phyloP scores from a whole-genome alignment of 2,113 vertebrate species.

The Amphilophus citrinellus region DNA sequence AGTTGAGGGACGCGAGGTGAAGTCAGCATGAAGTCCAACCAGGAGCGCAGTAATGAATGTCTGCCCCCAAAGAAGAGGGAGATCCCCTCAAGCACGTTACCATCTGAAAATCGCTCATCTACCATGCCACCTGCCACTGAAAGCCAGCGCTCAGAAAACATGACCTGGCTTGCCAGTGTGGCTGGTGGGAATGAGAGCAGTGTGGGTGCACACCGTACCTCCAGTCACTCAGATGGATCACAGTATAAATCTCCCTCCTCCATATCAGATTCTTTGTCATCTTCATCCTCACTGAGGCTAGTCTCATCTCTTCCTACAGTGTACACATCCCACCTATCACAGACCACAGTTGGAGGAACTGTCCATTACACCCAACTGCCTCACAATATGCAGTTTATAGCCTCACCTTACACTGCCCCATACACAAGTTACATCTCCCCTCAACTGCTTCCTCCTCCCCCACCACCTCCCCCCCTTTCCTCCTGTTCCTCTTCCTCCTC shows the following conservation, averaged over 20 bases:
- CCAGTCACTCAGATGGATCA: constrained; percentile 81
- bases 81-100: constrained; percentile 89
- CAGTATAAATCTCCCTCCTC: constrained; percentile 87
- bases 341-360: constrained; percentile 81
- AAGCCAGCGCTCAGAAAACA: constrained; percentile 89
- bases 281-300: constrained; percentile 68
- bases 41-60: constrained; percentile 98
- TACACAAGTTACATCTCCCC: constrained; percentile 93
- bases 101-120: constrained; percentile 86
- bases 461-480: constrained; percentile 83
- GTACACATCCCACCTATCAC: constrained; percentile 88
- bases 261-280: constrained; percentile 75
- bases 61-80: constrained; percentile 98
- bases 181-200: constrained; percentile 81
- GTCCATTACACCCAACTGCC: constrained; percentile 93
- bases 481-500: constrained; percentile 87
- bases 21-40: constrained; percentile 97
- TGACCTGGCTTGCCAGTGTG: constrained; percentile 90
- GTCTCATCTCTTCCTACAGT: constrained; percentile 87
- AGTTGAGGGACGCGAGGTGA: constrained; percentile 25
- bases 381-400: constrained; percentile 93
- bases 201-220: constrained; percentile 58
- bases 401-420: constrained; percentile 88
- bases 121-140: constrained; percentile 82
- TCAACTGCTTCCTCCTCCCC: constrained; percentile 89